Conservation (phyloP, 1,140 invertebrate species). For the Scaptomyza graminum region DNA sequence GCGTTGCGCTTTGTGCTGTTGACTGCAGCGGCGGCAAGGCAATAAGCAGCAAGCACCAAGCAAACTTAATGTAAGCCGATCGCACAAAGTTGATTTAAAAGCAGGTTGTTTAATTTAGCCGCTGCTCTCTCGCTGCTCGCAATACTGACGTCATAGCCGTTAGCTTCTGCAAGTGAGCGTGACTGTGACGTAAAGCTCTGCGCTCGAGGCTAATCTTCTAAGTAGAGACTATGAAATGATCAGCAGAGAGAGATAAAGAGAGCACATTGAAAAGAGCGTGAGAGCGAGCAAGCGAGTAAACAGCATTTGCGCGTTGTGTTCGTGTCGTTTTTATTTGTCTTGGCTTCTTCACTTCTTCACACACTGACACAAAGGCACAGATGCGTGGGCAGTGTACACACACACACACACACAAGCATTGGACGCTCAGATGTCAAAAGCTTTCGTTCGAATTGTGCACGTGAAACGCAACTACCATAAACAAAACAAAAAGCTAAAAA, state of each 20-base stretch:
- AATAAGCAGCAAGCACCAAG: slow-evolving; percentile 20
- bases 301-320: slow-evolving; percentile 23
- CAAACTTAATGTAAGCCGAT: slow-evolving; percentile 44
- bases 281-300: slow-evolving; percentile 7
- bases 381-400: slow-evolving; percentile 35
- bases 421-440: slow-evolving; percentile 19
- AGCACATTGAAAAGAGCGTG: neutral
- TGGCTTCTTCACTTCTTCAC: slow-evolving; percentile 59
- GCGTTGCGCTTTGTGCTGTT: slow-evolving; percentile 66
- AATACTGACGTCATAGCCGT: slow-evolving; percentile 27
- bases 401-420: slow-evolving; percentile 17
- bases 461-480: slow-evolving; percentile 52
- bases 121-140: neutral
- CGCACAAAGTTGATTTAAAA: slow-evolving; percentile 4
- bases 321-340: slow-evolving; percentile 40
- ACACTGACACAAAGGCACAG: slow-evolving; percentile 20
- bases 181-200: slow-evolving; percentile 1
- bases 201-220: neutral
- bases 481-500: slow-evolving; percentile 35
- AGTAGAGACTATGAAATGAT: neutral
- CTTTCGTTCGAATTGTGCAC: slow-evolving; percentile 48
- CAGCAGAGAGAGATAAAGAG: neutral
- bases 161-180: neutral
- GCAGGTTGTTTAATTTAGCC: slow-evolving; percentile 1
- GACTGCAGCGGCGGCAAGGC: slow-evolving; percentile 56